Evolutionary conservation across 2,888 invertebrate species (phyloP).

Genomic region (Orchestes rusci): DNA sequence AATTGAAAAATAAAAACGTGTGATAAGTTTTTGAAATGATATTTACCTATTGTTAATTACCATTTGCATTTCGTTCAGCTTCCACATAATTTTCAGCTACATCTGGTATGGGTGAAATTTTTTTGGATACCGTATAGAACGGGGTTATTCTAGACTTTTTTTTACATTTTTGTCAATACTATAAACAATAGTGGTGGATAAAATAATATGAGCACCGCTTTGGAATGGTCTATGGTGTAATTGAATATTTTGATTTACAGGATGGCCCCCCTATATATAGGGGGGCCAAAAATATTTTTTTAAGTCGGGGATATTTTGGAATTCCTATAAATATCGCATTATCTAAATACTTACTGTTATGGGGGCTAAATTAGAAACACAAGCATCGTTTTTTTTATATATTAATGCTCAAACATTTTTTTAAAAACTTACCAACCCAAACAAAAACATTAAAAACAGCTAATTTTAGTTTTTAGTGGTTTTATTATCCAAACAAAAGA

Average conservation of each 20-base stretch:
- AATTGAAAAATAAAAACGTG: too few relatives aligned
- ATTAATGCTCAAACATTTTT: not conserved
- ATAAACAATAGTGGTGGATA: too few relatives aligned
- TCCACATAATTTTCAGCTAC: too few relatives aligned
- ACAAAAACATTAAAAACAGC: not conserved
- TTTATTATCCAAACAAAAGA: not conserved
- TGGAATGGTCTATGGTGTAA: slow-evolving; percentile 3
- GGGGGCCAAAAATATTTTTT: slow-evolving; percentile 1
- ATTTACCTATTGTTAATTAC: too few relatives aligned
- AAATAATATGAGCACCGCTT: slow-evolving; percentile 5
- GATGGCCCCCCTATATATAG: slow-evolving; percentile 2
- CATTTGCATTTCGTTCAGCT: too few relatives aligned
- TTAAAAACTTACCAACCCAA: not conserved
- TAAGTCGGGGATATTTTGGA: slow-evolving; percentile 13
- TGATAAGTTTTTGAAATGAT: too few relatives aligned
- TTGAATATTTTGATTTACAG: slow-evolving; percentile 1
- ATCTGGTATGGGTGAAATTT: too few relatives aligned
- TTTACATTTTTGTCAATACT: too few relatives aligned
- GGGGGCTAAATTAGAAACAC: slow-evolving; percentile 10
- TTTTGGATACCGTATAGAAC: too few relatives aligned
- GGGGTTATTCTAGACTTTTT: too few relatives aligned
- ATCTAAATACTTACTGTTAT: not conserved
- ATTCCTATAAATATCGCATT: slow-evolving; percentile 2
- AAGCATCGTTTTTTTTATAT: slow-evolving; percentile 4
- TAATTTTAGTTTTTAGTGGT: not conserved